Percentiles rank a stretch among this genome's conserved stretches.
phyloP scores from a whole-genome alignment of 2,888 invertebrate genomes.

The Halictus quadricinctus region DNA sequence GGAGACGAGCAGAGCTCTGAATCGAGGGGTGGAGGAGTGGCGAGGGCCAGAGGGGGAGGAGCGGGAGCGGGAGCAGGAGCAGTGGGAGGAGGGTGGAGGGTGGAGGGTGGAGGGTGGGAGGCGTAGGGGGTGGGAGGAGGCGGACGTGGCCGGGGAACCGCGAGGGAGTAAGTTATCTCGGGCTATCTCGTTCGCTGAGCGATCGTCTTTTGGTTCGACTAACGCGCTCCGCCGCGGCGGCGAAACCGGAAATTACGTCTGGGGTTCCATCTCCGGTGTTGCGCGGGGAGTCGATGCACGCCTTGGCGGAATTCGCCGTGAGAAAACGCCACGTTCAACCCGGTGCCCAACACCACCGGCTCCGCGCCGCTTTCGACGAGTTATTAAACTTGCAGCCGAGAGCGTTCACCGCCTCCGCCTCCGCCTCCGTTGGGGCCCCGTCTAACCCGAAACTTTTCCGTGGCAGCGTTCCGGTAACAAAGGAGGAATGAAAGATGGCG shows the following conservation, averaged over 20 bases:
- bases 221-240: slow-evolving; percentile 73
- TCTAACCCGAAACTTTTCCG: slow-evolving; percentile 51
- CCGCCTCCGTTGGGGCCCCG: too few species aligned
- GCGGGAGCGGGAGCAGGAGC: not conserved
- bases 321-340: slow-evolving; percentile 58
- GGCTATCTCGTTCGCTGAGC: slow-evolving; percentile 73
- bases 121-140: not conserved
- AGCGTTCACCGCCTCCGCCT: slow-evolving; percentile 3
- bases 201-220: slow-evolving; percentile 80
- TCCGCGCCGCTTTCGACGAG: slow-evolving; percentile 56
- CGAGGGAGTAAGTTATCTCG: slow-evolving; percentile 68
- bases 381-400: slow-evolving; percentile 76
- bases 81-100: not conserved
- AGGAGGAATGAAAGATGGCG: slow-evolving; percentile 5
- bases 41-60: not conserved
- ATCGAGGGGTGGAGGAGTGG: not conserved
- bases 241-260: slow-evolving; percentile 82
- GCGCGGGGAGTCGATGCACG: slow-evolving; percentile 75
- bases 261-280: slow-evolving; percentile 82
- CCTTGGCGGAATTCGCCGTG: slow-evolving; percentile 70
- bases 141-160: slow-evolving; percentile 41
- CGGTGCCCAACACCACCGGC: slow-evolving; percentile 34
- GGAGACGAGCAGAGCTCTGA: not conserved
- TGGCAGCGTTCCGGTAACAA: slow-evolving; percentile 63
- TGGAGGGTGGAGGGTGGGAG: not conserved